These are phyloP conservation scores for Aleiodes leptofemur DNA, from an alignment of 2,888 invertebrate genomes.

Conservation along the genomic window DNA sequence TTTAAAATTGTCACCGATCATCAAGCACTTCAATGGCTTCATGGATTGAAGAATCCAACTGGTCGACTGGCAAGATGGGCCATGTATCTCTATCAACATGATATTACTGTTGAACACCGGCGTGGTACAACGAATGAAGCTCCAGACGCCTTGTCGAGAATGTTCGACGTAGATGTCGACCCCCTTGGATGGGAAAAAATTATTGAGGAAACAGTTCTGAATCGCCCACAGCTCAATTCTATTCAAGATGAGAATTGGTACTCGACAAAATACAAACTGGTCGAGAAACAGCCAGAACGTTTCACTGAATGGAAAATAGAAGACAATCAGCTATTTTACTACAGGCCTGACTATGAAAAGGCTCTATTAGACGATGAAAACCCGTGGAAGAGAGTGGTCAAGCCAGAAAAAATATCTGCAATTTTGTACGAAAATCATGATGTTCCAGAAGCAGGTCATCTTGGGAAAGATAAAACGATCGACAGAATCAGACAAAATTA, in stretches of 20 bases:
- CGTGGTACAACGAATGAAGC: constrained; percentile 43
- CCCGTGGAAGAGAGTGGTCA: constrained; percentile 23
- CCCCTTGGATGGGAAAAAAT: constrained; percentile 37
- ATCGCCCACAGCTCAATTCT: background rate
- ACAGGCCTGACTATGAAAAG: constrained; percentile 37
- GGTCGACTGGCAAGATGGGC: constrained; percentile 52
- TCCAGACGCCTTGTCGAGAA: constrained; percentile 42
- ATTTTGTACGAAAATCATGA: constrained; percentile 47
- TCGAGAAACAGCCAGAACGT: constrained; percentile 5
- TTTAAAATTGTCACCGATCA: constrained; percentile 49
- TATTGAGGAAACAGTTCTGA: constrained; percentile 15
- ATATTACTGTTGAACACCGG: constrained; percentile 31
- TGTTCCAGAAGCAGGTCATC: constrained; percentile 40
- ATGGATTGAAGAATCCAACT: constrained; percentile 40
- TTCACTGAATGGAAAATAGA: constrained; percentile 47
- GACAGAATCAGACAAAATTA: constrained; percentile 48
- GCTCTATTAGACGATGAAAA: background rate
- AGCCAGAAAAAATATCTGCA: constrained; percentile 20
- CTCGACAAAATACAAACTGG: constrained; percentile 4
- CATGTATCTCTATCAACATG: constrained; percentile 41
- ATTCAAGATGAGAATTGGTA: constrained; percentile 23
- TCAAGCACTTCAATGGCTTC: constrained; percentile 52
- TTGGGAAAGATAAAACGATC: constrained; percentile 47
- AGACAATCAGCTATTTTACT: constrained; percentile 35
- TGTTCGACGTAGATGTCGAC: constrained; percentile 44